A percentile compares a stretch with the other conserved stretches of the same genome.
Conservation (phyloP, 2,888 invertebrate species). For the Uloborus plumipes region DNA sequence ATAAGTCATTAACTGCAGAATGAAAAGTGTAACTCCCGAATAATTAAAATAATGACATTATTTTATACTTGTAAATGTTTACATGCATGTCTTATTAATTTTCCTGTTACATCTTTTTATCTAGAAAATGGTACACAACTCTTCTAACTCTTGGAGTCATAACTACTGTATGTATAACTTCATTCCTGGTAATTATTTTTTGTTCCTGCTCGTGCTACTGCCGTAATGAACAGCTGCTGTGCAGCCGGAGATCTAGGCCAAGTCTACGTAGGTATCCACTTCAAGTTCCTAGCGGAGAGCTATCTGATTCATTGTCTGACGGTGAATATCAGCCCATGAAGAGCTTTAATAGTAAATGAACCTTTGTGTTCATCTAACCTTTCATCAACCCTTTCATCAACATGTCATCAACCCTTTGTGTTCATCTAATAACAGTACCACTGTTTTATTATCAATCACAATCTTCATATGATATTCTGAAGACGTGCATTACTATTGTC, state of each 20-base stretch:
- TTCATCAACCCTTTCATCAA: too few relatives aligned
- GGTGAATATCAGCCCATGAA: slow-evolving; percentile 43
- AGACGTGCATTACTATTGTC: too few relatives aligned
- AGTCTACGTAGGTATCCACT: slow-evolving; percentile 14
- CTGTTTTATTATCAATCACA: too few relatives aligned
- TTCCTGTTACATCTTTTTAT: slow-evolving; percentile 4
- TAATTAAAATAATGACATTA: too few relatives aligned
- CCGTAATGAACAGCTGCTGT: slow-evolving; percentile 47
- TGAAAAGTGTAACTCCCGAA: too few relatives aligned
- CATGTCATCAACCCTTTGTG: too few relatives aligned
- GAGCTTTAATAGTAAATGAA: slow-evolving; percentile 16
- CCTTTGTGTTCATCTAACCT: too few relatives aligned
- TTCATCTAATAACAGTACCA: too few relatives aligned
- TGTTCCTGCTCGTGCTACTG: slow-evolving; percentile 57
- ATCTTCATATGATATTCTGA: too few relatives aligned
- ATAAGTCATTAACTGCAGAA: background rate
- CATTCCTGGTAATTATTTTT: slow-evolving; percentile 32
- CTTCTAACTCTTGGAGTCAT: slow-evolving; percentile 40
- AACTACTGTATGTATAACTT: slow-evolving; percentile 43
- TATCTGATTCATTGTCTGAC: slow-evolving; percentile 49
- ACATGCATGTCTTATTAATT: too few relatives aligned
- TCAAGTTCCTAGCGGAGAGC: slow-evolving; percentile 37
- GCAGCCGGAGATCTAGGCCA: slow-evolving; percentile 18
- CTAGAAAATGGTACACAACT: slow-evolving; percentile 40
- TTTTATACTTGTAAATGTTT: too few relatives aligned